A percentile compares a stretch with the other conserved stretches of the same genome.
These are phyloP conservation scores for Kuschelorhynchus macadamiae DNA, from an alignment of 2,888 invertebrate species.

Conservation along the genomic window DNA sequence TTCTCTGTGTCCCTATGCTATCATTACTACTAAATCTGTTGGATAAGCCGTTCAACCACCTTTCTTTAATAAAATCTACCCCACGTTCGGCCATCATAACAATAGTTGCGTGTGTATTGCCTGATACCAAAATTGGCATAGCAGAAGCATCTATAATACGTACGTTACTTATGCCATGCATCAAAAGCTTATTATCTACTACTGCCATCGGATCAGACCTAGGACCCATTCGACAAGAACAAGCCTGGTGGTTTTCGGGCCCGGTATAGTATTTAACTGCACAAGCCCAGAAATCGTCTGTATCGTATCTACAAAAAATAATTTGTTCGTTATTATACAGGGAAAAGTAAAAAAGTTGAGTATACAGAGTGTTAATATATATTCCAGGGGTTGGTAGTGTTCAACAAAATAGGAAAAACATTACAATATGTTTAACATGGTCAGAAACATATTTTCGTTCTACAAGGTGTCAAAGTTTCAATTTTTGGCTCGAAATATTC, in stretches of 20 bases:
- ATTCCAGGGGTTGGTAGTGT: too few relatives aligned
- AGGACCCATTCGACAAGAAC: conserved; percentile 88
- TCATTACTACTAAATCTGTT: conserved; percentile 32
- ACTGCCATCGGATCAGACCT: conserved; percentile 79
- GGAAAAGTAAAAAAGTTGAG: conserved; percentile 16
- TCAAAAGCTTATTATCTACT: conserved; percentile 78
- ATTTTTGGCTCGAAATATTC: too few relatives aligned
- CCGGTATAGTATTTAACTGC: conserved; percentile 79
- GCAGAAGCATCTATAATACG: conserved; percentile 70
- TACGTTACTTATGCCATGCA: conserved; percentile 75
- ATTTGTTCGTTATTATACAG: not conserved
- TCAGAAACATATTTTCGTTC: too few relatives aligned
- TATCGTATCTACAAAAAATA: conserved; percentile 65
- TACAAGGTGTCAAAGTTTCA: too few relatives aligned
- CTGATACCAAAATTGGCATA: conserved; percentile 66
- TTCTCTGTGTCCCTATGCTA: conserved; percentile 3
- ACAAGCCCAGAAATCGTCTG: conserved; percentile 84
- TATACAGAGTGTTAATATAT: too few relatives aligned
- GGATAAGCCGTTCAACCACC: conserved; percentile 54
- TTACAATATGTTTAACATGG: too few relatives aligned
- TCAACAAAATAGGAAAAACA: too few relatives aligned
- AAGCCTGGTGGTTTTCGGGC: conserved; percentile 87
- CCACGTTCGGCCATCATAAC: conserved; percentile 68
- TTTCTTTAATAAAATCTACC: conserved; percentile 64
- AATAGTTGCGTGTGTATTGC: conserved; percentile 66